Evolutionary conservation across 1,140 invertebrate genomes (phyloP), one percentile per base, ranked within the genome.

Genomic region (Sinella curviseta): DNA sequence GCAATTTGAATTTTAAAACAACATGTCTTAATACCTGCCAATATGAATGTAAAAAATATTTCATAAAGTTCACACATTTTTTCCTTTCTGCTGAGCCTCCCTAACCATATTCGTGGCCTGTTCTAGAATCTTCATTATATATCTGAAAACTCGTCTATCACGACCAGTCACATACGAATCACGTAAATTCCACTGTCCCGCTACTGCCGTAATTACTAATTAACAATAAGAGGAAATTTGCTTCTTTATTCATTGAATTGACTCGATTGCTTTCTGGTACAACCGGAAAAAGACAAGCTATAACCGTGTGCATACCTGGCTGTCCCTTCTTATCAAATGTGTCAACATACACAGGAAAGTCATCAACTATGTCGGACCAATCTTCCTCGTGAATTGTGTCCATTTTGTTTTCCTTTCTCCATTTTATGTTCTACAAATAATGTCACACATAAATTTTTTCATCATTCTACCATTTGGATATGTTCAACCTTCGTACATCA

Each of bases 341-440:
- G n/a, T 70, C 65, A 8, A 70, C 31, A 31, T 4, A 70, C 8
- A 70, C 65, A 30, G 65, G 65, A 30, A 31, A 70, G 28, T 70
- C 65, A 12, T 30, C 26, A 16, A 16, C n/a, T 14, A 70, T 70
- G 24, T 70, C 65, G 12, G 26, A 30, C 3, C 3, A 70, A 33
- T 70, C 30, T 70, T 70, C 65, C 3, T 8, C 8, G 2, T 70
- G 65, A 33, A 70, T 70, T 8, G 26, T 31, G 31, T 70, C 65
- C n/a, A 70, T 70, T 70, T 33, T 30, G 31, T 70, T 70, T 33
- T 70, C 65, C 30, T 70, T 70, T 33, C 65, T 30, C 65, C 65
- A 70, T 33, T 33, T 33, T n/a, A 70, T 4, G 31, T 70, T 70
- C 65, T 70, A 70, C 8, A 31, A 60, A 60, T 4, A 60, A 48